phyloP scores from a whole-genome alignment of 2,113 vertebrate species.

The Peromyscus leucopus region DNA sequence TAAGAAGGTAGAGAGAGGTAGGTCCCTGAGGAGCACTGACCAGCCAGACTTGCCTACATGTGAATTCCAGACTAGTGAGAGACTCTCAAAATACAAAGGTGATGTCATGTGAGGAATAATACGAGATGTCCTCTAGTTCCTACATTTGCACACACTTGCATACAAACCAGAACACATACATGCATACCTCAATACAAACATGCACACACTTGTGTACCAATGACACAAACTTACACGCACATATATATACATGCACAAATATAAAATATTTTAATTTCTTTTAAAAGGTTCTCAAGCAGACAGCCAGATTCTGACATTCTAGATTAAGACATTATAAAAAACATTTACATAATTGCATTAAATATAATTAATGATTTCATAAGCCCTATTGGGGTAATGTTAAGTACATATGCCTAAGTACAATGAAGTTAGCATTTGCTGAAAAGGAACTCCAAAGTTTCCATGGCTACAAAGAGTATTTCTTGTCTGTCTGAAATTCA shows the following conservation, averaged over 20 bases:
- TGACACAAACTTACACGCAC: background rate
- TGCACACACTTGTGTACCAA: background rate
- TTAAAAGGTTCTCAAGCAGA: background rate
- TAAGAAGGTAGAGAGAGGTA: no score
- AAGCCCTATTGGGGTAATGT: background rate
- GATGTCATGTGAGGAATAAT: background rate
- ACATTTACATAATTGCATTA: background rate
- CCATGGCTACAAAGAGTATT: background rate
- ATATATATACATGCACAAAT: background rate
- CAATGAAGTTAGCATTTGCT: conserved; percentile 14
- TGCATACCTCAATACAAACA: background rate
- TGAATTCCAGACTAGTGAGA: background rate
- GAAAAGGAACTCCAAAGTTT: background rate
- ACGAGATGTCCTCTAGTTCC: no score
- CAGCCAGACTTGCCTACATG: background rate
- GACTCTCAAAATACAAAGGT: background rate
- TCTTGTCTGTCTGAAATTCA: background rate
- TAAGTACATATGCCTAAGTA: background rate
- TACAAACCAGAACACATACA: background rate
- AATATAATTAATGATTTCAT: background rate
- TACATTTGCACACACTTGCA: background rate
- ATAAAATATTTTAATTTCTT: background rate
- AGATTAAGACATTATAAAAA: background rate
- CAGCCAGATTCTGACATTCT: background rate
- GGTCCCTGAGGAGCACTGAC: background rate